Evolutionary conservation across 1,140 invertebrate genomes (phyloP).

Genomic region (Procambarus virginalis): DNA sequence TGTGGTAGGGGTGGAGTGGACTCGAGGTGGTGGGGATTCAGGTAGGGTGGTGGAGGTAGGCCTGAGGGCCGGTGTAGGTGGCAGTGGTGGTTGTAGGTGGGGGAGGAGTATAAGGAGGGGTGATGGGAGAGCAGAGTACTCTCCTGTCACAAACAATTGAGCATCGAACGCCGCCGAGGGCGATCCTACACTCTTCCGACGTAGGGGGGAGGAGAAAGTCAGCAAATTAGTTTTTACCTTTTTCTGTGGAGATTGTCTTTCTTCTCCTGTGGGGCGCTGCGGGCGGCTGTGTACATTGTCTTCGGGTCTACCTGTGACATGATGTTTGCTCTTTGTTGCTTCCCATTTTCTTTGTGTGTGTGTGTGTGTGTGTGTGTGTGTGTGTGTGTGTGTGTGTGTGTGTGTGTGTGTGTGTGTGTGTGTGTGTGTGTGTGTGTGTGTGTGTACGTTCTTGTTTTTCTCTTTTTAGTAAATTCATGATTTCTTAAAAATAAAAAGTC

Average conservation of each 20-base stretch:
- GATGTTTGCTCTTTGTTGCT: no score
- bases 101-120: neutral
- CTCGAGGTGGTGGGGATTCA: neutral
- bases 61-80: neutral
- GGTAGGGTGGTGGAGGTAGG: neutral
- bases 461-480: no score
- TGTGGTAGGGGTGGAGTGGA: neutral
- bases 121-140: neutral
- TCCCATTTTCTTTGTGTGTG: no score
- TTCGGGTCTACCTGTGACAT: no score
- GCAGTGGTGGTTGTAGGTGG: neutral
- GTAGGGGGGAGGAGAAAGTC: neutral
- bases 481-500: no score
- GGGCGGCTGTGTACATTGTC: no score
- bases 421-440: constrained; percentile 20
- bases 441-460: neutral
- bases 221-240: neutral
- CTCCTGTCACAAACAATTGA: constrained; percentile 56
- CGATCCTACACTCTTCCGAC: neutral
- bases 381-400: no score
- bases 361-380: no score
- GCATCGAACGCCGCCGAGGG: constrained; percentile 17
- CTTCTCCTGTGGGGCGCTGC: neutral
- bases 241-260: neutral
- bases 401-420: constrained; percentile 2